These are phyloP conservation scores for Paralichthys olivaceus DNA, from an alignment of 2,113 vertebrate species.

Conservation along the genomic window DNA sequence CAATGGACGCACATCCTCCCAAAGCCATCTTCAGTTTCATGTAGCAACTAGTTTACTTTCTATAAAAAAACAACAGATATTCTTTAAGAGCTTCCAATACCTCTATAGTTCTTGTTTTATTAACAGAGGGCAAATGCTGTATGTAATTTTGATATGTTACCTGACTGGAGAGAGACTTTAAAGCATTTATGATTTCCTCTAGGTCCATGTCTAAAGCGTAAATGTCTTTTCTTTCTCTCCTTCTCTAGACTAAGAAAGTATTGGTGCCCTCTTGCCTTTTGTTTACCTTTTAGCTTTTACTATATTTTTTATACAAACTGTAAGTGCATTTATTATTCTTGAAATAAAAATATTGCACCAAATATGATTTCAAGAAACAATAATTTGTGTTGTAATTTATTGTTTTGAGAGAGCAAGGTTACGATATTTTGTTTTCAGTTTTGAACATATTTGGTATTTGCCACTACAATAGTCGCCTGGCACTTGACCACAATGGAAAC, in stretches of 20 bases:
- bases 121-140: slow-evolving; percentile 35
- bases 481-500: no score
- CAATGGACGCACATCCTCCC: slow-evolving; percentile 24
- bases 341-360: slow-evolving; percentile 74
- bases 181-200: slow-evolving; percentile 31
- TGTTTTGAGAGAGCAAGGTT: no score
- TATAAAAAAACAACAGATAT: slow-evolving; percentile 31
- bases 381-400: not conserved
- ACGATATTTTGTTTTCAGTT: no score
- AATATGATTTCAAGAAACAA: not conserved
- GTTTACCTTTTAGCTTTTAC: slow-evolving; percentile 71
- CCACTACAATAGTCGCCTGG: no score
- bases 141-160: slow-evolving; percentile 44
- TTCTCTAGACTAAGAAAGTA: slow-evolving; percentile 16
- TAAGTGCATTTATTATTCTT: slow-evolving; percentile 84
- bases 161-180: slow-evolving; percentile 19
- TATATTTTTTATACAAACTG: slow-evolving; percentile 86
- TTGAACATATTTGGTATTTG: no score
- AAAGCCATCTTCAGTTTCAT: slow-evolving; percentile 19
- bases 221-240: slow-evolving; percentile 4
- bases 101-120: slow-evolving; percentile 34
- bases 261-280: slow-evolving; percentile 49
- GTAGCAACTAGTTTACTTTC: slow-evolving; percentile 48
- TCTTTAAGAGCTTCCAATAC: slow-evolving; percentile 53
- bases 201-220: slow-evolving; percentile 30